These are phyloP conservation scores for Patiria miniata DNA, from an alignment of 35 echinoderm and acorn worm species.

Conservation along the genomic window DNA sequence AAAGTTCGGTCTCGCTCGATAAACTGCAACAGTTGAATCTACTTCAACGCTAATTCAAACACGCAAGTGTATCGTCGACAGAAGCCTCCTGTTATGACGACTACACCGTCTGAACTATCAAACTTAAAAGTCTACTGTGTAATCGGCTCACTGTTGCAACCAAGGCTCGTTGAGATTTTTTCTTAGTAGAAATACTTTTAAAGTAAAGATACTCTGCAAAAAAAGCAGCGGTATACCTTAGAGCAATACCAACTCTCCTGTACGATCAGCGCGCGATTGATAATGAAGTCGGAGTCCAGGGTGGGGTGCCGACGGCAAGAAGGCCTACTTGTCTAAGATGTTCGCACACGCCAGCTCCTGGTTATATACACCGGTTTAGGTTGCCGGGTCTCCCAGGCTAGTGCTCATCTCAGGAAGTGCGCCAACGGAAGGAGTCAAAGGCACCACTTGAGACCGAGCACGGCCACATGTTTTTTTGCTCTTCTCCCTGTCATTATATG, in stretches of 20 bases:
- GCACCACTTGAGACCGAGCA: background rate
- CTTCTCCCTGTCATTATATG: background rate
- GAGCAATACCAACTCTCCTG: background rate
- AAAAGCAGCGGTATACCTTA: background rate
- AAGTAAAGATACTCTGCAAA: too few species aligned
- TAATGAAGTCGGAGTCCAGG: background rate
- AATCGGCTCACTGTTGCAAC: too few species aligned
- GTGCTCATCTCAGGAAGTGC: constrained; percentile 15
- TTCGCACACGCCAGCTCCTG: background rate
- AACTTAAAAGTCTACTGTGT: too few species aligned
- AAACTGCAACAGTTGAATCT: too few species aligned
- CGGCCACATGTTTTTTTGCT: background rate
- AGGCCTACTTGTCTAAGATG: too few species aligned
- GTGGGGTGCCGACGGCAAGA: background rate
- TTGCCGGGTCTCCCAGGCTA: background rate
- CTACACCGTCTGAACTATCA: too few species aligned
- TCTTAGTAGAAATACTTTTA: too few species aligned
- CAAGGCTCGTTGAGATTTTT: too few species aligned
- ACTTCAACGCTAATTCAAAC: too few species aligned
- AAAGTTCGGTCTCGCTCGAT: too few species aligned
- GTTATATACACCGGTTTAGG: background rate
- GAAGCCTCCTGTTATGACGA: too few species aligned
- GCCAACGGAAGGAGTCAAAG: constrained; percentile 17
- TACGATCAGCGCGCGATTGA: background rate
- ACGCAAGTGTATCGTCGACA: too few species aligned